A percentile compares a stretch with the other conserved stretches of the same genome.
Evolutionary conservation across 2,113 vertebrate genomes (phyloP).

Genomic region (Oncorhynchus mykiss): DNA sequence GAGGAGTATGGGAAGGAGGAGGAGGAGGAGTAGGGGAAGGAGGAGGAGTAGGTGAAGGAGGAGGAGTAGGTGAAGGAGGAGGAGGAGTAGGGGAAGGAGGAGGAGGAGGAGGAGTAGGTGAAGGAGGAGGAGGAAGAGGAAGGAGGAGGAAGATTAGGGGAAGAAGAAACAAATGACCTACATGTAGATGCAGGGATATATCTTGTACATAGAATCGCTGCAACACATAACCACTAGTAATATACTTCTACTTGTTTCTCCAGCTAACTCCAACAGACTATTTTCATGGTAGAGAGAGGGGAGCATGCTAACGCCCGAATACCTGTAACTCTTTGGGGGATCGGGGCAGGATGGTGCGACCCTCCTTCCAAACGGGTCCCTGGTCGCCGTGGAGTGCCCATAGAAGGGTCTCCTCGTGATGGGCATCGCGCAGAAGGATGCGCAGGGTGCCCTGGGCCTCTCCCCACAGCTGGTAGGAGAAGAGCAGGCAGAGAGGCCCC

Average conservation of each 20-base stretch:
- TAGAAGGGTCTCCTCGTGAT: conserved; percentile 82
- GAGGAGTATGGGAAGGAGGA: too few relatives aligned
- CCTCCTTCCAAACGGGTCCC: conserved; percentile 88
- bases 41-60: too few relatives aligned
- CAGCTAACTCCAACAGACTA: neutral
- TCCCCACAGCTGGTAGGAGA: conserved; percentile 87
- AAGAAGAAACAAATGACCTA: too few relatives aligned
- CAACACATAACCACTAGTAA: too few relatives aligned
- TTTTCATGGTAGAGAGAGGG: neutral
- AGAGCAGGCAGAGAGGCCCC: conserved; percentile 88
- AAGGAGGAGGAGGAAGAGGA: neutral
- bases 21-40: too few relatives aligned
- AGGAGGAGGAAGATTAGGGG: too few relatives aligned
- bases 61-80: neutral
- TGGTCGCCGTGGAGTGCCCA: conserved; percentile 89
- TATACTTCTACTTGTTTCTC: neutral
- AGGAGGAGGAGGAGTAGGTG: neutral
- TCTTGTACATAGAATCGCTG: too few relatives aligned
- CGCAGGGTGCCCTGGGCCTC: conserved; percentile 82
- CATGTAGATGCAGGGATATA: too few relatives aligned
- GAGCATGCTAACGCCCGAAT: conserved; percentile 15
- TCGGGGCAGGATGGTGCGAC: conserved; percentile 86
- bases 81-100: neutral
- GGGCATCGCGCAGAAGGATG: conserved; percentile 79
- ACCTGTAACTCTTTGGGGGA: conserved; percentile 89